Evolutionary conservation across 2,797 vertebrate species (phyloP).

Genomic region (Pagetopsis macropterus): DNA sequence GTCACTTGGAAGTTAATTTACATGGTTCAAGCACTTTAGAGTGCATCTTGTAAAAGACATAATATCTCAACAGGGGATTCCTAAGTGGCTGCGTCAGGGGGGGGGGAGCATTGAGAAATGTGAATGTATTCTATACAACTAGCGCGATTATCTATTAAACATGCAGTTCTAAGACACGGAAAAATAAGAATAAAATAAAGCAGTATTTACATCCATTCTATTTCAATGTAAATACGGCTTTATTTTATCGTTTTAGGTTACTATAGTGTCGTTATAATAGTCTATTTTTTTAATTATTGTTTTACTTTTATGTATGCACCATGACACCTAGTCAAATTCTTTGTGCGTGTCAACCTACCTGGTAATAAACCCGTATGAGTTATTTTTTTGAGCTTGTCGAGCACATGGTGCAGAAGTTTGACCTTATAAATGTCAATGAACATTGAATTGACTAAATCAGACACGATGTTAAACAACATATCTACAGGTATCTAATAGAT

Average conservation of each 20-base stretch:
- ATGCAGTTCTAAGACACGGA: neutral
- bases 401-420: neutral
- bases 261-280: too few species aligned
- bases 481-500: too few species aligned
- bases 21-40: neutral
- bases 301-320: too few species aligned
- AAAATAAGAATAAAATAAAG: too few species aligned
- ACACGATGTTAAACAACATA: neutral
- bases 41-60: neutral
- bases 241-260: too few species aligned
- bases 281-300: too few species aligned
- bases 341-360: too few species aligned
- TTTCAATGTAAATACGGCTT: too few species aligned
- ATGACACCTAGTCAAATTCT: too few species aligned
- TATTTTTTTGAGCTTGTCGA: slow-evolving; percentile 11
- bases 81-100: neutral
- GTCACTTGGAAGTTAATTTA: neutral
- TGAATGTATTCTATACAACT: slow-evolving; percentile 20
- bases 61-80: slow-evolving; percentile 1
- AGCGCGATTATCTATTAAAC: slow-evolving; percentile 15
- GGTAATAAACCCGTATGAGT: neutral
- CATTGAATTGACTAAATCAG: neutral
- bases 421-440: neutral
- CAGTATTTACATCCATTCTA: too few species aligned
- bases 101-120: neutral